phyloP scores from a whole-genome alignment of 23 tunicate genomes.

The Trididemnum miniatum region DNA sequence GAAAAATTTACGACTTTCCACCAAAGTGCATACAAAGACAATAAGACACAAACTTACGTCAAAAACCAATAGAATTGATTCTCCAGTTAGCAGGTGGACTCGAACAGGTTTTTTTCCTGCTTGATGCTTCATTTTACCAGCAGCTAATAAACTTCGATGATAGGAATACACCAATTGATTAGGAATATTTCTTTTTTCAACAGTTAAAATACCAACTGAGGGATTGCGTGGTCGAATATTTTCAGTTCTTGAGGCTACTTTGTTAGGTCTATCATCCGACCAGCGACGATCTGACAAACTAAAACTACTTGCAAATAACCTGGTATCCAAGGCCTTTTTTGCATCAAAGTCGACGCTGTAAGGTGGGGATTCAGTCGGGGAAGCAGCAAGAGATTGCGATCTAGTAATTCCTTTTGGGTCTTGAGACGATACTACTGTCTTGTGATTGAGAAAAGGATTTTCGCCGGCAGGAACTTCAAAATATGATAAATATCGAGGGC shows the following conservation, averaged over 20 bases:
- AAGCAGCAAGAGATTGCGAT: neutral
- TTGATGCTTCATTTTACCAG: slow-evolving; percentile 52
- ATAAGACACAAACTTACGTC: slow-evolving; percentile 81
- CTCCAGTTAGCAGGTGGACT: slow-evolving; percentile 74
- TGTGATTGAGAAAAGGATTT: neutral
- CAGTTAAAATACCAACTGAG: neutral
- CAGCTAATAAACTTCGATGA: slow-evolving; percentile 8
- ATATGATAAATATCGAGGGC: neutral
- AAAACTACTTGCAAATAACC: neutral
- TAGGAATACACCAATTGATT: neutral
- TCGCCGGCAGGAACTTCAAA: neutral
- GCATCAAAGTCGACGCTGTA: neutral
- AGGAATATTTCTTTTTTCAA: neutral
- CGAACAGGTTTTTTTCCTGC: slow-evolving; percentile 88
- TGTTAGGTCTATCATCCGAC: neutral
- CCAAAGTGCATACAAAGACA: too few species aligned
- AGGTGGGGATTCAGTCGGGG: neutral
- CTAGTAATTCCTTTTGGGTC: neutral
- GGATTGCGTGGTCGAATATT: too few species aligned
- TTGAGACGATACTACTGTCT: neutral
- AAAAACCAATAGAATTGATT: slow-evolving; percentile 76
- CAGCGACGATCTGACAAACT: too few species aligned
- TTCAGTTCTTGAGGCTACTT: neutral
- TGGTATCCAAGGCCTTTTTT: neutral
- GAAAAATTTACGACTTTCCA: too few species aligned